Conservation (phyloP, 2,888 invertebrate genomes). For the Tetheella fluctuosa region DNA sequence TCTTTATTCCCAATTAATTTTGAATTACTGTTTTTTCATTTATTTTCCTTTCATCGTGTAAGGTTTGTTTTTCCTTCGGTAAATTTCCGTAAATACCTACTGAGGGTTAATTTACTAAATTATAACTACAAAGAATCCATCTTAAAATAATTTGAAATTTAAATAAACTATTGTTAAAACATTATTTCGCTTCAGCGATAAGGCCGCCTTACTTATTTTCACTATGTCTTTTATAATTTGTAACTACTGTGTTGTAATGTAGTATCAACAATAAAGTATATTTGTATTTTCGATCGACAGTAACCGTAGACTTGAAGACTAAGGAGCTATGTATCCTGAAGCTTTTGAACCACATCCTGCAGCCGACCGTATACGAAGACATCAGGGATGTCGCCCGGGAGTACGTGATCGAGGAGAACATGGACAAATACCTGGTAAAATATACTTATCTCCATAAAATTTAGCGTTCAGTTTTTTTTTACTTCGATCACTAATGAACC, state of each 20-base stretch:
- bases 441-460: neutral
- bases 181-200: too few species aligned
- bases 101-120: too few species aligned
- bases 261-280: too few species aligned
- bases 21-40: too few species aligned
- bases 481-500: neutral
- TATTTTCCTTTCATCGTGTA: too few species aligned
- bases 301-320: conserved; percentile 77
- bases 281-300: conserved; percentile 52
- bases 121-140: neutral
- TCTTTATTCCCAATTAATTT: too few species aligned
- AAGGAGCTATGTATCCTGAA: conserved; percentile 84
- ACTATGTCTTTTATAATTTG: too few species aligned
- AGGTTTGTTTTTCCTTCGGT: too few species aligned
- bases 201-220: too few species aligned
- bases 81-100: too few species aligned
- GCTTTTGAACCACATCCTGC: conserved; percentile 85
- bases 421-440: conserved; percentile 81
- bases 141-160: neutral
- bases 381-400: conserved; percentile 83
- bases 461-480: neutral
- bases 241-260: too few species aligned
- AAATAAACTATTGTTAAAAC: neutral
- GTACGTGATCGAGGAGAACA: conserved; percentile 85
- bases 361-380: conserved; percentile 85